Evolutionary conservation across 2,113 vertebrate genomes (phyloP), one percentile per base, ranked within the genome.

Genomic region (Verasper variegatus): DNA sequence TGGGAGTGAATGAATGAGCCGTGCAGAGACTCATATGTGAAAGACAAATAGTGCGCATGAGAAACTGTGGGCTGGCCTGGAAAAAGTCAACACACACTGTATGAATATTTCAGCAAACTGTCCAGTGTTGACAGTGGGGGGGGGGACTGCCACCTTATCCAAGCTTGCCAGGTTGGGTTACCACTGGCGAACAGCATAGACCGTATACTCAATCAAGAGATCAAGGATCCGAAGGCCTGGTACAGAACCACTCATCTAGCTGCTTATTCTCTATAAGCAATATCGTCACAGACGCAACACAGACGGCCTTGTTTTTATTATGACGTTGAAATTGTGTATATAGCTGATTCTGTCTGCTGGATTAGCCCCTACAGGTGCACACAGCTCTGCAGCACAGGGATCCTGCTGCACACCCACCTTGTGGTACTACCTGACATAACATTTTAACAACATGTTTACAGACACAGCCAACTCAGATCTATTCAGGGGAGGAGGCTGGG

Each of bases 51-150:
- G 26, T 65, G 76, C 24, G 24, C n/a, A 71, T 76, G 84, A 2
- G 68, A 76, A 87, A 80, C 68, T 61, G 66, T 56, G 21, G 68
- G 68, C 68, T 35, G 26, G 51, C 42, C 63, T 37, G 55, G 57
- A 65, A 80, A 86, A 76, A 35, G 76, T 72, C 72, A 71, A 86
- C 81, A 85, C 59, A 69, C 61, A 58, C 31, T 14, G 21, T 69
- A 93, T 94, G 82, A 94, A 95, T 94, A 94, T 93, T 95, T 95
- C 68, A 95, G 76, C 81, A 89, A 70, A 26, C 80, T 79, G 71
- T 86, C 79, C 73, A 52, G 67, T 81, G 91, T 93, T 88, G 91
- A 91, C 93, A 7, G 31, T 1, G 31, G 27, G 57, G 92, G 93
- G 57, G 92, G 93, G 83, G 93, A 94, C 93, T 87, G 89, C 82